These are phyloP conservation scores for Laothoe populi DNA, from an alignment of 2,888 invertebrate genomes.

Conservation along the genomic window DNA sequence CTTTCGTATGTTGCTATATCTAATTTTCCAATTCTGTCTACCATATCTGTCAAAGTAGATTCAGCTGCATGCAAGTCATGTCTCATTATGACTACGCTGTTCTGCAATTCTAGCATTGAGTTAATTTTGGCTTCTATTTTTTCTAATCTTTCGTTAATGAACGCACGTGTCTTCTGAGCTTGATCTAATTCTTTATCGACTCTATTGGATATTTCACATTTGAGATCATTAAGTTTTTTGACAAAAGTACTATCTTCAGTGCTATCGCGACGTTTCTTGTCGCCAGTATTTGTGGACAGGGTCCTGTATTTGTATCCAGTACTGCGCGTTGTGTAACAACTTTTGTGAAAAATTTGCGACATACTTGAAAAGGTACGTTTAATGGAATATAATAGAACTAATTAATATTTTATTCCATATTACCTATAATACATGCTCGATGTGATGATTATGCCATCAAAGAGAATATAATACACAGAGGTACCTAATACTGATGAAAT, in stretches of 20 bases:
- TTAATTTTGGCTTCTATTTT: slow-evolving; percentile 64
- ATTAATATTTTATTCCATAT: not conserved
- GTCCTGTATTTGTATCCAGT: slow-evolving; percentile 73
- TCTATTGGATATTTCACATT: slow-evolving; percentile 54
- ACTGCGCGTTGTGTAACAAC: slow-evolving; percentile 67
- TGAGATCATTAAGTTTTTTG: slow-evolving; percentile 63
- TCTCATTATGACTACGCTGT: slow-evolving; percentile 52
- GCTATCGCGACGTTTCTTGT: slow-evolving; percentile 47
- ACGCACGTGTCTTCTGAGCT: slow-evolving; percentile 53
- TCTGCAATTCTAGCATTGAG: slow-evolving; percentile 60
- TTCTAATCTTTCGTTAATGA: slow-evolving; percentile 56
- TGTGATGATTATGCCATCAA: not conserved
- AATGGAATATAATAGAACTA: not conserved
- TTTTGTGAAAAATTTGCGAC: slow-evolving; percentile 67
- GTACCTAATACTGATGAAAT: not conserved
- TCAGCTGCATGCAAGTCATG: slow-evolving; percentile 53
- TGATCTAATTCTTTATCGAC: slow-evolving; percentile 55
- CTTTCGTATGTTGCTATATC: slow-evolving; percentile 42
- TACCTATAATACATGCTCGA: not conserved
- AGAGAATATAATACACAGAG: too few relatives aligned
- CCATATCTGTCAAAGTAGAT: slow-evolving; percentile 45
- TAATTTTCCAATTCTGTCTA: slow-evolving; percentile 55
- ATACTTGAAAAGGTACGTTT: slow-evolving; percentile 39
- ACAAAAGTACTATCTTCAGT: slow-evolving; percentile 55
- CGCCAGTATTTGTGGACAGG: slow-evolving; percentile 70